Base-by-base conservation (phyloP, 1,140 invertebrate genomes). In the Musca vetustissima region DNA sequence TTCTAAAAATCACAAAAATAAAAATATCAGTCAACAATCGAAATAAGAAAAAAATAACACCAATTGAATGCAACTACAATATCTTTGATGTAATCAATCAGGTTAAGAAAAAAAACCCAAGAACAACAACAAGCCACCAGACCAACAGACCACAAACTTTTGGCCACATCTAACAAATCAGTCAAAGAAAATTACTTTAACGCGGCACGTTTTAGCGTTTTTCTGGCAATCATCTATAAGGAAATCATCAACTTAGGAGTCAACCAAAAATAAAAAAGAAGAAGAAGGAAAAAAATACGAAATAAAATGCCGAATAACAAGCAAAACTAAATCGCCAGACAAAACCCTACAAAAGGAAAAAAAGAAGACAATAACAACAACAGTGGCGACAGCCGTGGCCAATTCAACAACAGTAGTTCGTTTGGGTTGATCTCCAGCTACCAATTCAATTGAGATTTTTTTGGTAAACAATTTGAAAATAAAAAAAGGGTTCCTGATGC, bases 151-250 rank as follows among this genome's bases (percentile, higher is more conserved):
- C 28, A 59, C 22, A 43, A 61, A 32, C n/a, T 19, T 61, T 36
- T 61, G 28, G 9, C 49, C 17, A 19, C 25, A 43, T 17, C 28
- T 19, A 61, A 61, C 57, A 61, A 61, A 61, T 61, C 57, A 61
- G 57, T 61, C 57, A 61, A 61, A 61, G 57, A 61, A 61, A 61
- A 61, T 61, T 61, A 61, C 57, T 61, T 61, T 36, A 61, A 61
- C 57, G 17, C 57, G 15, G 57, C 57, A 61, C 57, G 57, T 61
- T 61, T 61, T 61, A 61, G 36, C 57, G 57, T 43, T 61, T 61
- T 61, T 17, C 57, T n/a, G 36, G 28, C 57, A 61, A 61, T 61
- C 57, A 61, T 61, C 57, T 61, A 61, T 43, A 61, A 61, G 57
- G 57, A 61, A 61, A 61, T 36, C 55, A 59, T n/a, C 17, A 14